Conservation (phyloP, 1,140 invertebrate genomes). For the Drosophila burlai region DNA sequence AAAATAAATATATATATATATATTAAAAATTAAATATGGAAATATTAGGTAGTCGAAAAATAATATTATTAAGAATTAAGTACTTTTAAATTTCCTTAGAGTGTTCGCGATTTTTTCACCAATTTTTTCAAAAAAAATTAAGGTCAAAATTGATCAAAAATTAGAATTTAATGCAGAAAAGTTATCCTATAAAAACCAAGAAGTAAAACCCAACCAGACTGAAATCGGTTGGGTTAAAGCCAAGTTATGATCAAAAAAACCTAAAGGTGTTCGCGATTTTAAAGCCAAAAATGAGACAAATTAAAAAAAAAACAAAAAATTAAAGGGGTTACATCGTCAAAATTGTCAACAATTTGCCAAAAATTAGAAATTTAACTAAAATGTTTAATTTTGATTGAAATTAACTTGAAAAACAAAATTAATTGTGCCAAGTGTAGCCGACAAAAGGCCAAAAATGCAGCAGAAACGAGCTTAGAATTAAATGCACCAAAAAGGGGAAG, state of each 20-base stretch:
- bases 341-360: too few species aligned
- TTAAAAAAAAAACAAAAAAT: background rate
- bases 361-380: background rate
- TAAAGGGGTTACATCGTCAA: too few species aligned
- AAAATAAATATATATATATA: background rate
- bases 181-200: too few species aligned
- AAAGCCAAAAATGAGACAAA: too few species aligned
- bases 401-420: background rate
- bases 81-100: background rate
- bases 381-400: background rate
- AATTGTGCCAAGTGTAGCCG: constrained; percentile 35
- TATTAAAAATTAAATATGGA: background rate
- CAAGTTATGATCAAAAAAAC: too few species aligned
- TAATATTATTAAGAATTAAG: background rate
- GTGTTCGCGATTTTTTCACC: too few species aligned
- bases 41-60: background rate
- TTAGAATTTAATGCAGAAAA: too few species aligned
- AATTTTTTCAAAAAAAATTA: too few species aligned
- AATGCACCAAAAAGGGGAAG: constrained; percentile 31
- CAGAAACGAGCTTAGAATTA: constrained; percentile 46
- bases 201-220: too few species aligned
- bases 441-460: constrained; percentile 41
- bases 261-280: too few species aligned
- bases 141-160: too few species aligned
- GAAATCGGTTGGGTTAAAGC: too few species aligned